Percentiles rank a stretch among this genome's conserved stretches.
These are phyloP conservation scores for Eumerus sabulonum DNA, from an alignment of 2,888 invertebrate species.

Conservation along the genomic window DNA sequence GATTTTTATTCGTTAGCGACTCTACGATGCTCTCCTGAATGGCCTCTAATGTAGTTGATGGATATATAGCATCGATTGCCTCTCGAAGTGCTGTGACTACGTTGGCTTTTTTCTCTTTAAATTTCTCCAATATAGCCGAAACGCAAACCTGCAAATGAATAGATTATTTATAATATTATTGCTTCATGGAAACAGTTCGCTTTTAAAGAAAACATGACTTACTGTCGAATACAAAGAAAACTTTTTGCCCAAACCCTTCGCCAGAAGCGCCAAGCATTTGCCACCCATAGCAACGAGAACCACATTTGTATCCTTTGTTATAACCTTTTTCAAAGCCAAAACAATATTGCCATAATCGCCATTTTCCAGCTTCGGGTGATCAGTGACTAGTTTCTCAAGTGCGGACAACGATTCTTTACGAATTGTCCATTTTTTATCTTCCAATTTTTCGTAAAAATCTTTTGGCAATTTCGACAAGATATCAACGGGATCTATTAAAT, in stretches of 20 bases:
- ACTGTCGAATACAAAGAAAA: slow-evolving; percentile 90
- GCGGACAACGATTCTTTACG: slow-evolving; percentile 94
- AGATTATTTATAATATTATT: no score
- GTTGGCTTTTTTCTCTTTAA: slow-evolving; percentile 96
- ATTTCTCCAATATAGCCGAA: slow-evolving; percentile 93
- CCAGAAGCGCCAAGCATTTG: slow-evolving; percentile 90
- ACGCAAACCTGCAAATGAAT: slow-evolving; percentile 82
- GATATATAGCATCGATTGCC: slow-evolving; percentile 92
- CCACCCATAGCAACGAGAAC: slow-evolving; percentile 93
- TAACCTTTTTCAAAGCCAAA: slow-evolving; percentile 91
- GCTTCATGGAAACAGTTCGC: no score
- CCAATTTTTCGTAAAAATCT: slow-evolving; percentile 96
- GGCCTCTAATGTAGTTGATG: slow-evolving; percentile 88
- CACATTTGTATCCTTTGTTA: slow-evolving; percentile 97
- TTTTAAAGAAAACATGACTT: no score
- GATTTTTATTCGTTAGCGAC: slow-evolving; percentile 94
- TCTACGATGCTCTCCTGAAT: slow-evolving; percentile 92
- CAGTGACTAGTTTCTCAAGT: slow-evolving; percentile 85
- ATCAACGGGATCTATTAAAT: slow-evolving; percentile 94
- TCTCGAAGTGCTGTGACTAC: slow-evolving; percentile 93
- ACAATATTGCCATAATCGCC: slow-evolving; percentile 96
- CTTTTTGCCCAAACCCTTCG: slow-evolving; percentile 91
- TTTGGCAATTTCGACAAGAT: slow-evolving; percentile 95
- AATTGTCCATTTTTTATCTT: slow-evolving; percentile 98
- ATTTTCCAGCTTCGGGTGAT: slow-evolving; percentile 90